Evolutionary conservation across 2,888 invertebrate species (phyloP).

Genomic region (Thysanoteuthis rhombus): DNA sequence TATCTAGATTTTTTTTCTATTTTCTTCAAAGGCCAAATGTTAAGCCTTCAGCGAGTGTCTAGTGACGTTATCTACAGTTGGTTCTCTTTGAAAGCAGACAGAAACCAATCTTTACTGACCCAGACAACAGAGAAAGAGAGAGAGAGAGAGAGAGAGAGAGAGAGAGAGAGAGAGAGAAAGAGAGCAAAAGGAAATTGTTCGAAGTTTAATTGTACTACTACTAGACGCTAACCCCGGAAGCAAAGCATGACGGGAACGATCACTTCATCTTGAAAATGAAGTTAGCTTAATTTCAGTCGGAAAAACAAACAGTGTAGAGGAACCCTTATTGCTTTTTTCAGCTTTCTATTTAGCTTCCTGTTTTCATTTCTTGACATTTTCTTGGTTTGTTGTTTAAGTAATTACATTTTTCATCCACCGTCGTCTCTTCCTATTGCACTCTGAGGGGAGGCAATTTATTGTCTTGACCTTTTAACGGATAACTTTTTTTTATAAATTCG

Average conservation of each 20-base stretch:
- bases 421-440: not conserved
- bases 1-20: not conserved
- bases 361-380: not conserved
- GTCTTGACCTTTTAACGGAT: not conserved
- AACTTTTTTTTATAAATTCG: not conserved
- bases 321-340: not conserved
- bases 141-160: too few species aligned
- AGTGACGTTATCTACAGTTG: not conserved
- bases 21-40: not conserved
- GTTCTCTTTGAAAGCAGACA: not conserved
- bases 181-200: not conserved
- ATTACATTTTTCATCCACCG: not conserved
- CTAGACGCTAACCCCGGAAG: not conserved
- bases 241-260: not conserved
- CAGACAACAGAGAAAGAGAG: not conserved
- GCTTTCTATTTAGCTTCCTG: not conserved
- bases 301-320: not conserved
- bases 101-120: not conserved
- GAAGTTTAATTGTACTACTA: not conserved
- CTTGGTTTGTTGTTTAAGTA: not conserved
- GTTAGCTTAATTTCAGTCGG: not conserved
- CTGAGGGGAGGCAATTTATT: not conserved
- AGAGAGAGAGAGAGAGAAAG: not conserved
- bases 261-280: not conserved
- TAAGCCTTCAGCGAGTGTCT: not conserved